phyloP scores from a whole-genome alignment of 2,113 vertebrate genomes.

The Diphyllodes magnificus region DNA sequence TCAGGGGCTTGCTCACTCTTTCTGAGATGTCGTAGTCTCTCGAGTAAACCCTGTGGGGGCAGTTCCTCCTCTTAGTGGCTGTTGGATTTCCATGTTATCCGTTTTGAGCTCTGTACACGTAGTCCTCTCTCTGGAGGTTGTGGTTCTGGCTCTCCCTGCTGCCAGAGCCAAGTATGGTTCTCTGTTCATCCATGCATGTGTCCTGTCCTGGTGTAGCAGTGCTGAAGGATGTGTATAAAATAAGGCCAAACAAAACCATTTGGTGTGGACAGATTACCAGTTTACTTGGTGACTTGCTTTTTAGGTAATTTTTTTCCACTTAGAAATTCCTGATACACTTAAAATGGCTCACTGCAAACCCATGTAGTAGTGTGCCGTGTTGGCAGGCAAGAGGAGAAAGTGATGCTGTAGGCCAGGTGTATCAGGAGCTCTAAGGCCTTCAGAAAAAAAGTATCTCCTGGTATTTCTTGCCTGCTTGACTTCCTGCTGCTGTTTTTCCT shows the following conservation, averaged over 20 bases:
- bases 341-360: neutral
- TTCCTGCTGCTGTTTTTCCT: neutral
- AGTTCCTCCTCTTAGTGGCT: neutral
- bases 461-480: neutral
- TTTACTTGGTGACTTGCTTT: neutral
- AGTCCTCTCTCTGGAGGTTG: neutral
- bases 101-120: neutral
- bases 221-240: neutral
- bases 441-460: neutral
- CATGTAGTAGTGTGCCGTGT: neutral
- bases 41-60: accelerated
- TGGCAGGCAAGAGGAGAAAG: neutral
- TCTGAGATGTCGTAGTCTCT: neutral
- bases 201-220: neutral
- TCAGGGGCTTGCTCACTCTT: neutral
- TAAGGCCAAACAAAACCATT: neutral
- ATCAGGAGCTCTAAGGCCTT: neutral
- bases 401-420: neutral
- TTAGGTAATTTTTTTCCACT: neutral
- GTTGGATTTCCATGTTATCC: neutral
- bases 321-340: neutral
- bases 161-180: accelerated
- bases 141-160: neutral
- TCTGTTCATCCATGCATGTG: accelerated
- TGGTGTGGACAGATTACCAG: neutral